Base-by-base conservation (phyloP, 2,797 vertebrate species). In the Anomalospiza imberbis region DNA sequence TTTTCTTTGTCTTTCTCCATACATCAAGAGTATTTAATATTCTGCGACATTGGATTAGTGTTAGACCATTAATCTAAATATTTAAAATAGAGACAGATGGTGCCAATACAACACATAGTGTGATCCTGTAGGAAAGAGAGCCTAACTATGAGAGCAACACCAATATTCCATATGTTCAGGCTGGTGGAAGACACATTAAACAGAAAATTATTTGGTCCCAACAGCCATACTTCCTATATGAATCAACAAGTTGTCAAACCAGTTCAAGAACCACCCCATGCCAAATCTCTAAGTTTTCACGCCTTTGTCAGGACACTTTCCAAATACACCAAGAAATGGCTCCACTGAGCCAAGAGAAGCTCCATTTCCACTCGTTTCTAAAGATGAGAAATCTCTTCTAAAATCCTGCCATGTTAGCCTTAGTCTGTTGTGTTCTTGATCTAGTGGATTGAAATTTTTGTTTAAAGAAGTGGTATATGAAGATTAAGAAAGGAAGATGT, bases 51-150 rank as follows among this genome's bases (percentile, higher is more conserved):
- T 94, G 85, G 81, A 94, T 91, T 93, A 81, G 84, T 81, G 57
- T 82, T 92, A 95, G 92, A 78, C 20, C 91, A 86, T 96, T 96
- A 96, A 96, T 92, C 65, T 93, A 94, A 95, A 96, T 91, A 93
- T 95, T 95, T 93, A 95, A 97, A 95, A 94, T 96, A 93, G 51
- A 63, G 90, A 85, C 93, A 94, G 90, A 96, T 91, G 94, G 93
- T 66, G 45, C 67, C 62, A 79, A 60, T 61, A 82, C 51, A 74
- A 71, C 34, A 73, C 51, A 62, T 63, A 70, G 54, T 32, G 78
- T 80, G 57, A 84, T 74, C 51, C 79, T 74, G 24, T 16, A 84
- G 26, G 71, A 93, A 89, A 62, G 51, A 85, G 25, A 88, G 60
- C 32, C 32, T 74, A 50, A 44, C 62, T 57, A 91, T 42, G 74